These are phyloP conservation scores for Aythya fuligula DNA, from an alignment of 2,797 vertebrate species.

Conservation along the genomic window DNA sequence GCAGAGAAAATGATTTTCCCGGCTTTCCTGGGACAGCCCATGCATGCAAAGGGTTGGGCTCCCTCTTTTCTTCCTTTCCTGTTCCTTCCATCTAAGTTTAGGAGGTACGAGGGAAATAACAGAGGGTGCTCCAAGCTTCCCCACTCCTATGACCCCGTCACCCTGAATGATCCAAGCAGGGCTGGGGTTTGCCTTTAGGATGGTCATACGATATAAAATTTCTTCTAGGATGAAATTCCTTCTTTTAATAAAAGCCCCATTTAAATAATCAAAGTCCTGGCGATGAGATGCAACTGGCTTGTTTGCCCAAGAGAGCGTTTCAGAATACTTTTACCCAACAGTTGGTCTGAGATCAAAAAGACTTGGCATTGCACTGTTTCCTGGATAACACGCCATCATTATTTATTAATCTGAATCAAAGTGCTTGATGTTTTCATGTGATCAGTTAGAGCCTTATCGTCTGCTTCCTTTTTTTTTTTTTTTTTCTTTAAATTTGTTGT, in stretches of 20 bases:
- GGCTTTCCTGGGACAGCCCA: not conserved
- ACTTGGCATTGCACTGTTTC: slow-evolving; percentile 52
- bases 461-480: slow-evolving; percentile 16
- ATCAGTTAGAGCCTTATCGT: slow-evolving; percentile 45
- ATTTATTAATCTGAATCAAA: slow-evolving; percentile 68
- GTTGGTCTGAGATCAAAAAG: slow-evolving; percentile 70
- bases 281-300: not conserved
- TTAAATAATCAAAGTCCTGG: slow-evolving; percentile 38
- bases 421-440: slow-evolving; percentile 63
- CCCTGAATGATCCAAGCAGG: not conserved
- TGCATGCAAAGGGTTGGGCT: not conserved
- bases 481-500: slow-evolving; percentile 7
- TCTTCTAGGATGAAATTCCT: not conserved
- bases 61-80: not conserved
- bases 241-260: slow-evolving; percentile 33
- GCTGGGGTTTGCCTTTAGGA: not conserved
- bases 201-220: not conserved
- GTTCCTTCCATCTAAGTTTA: not conserved
- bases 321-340: slow-evolving; percentile 64
- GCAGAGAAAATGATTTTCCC: not conserved
- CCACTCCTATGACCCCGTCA: rapidly evolving
- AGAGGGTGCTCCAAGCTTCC: not conserved
- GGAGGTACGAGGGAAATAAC: not conserved
- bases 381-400: slow-evolving; percentile 67
- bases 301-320: slow-evolving; percentile 19